A percentile compares a stretch with the other conserved stretches of the same genome.
Conservation (phyloP, 2,113 vertebrate genomes). For the Calyptomena viridis region DNA sequence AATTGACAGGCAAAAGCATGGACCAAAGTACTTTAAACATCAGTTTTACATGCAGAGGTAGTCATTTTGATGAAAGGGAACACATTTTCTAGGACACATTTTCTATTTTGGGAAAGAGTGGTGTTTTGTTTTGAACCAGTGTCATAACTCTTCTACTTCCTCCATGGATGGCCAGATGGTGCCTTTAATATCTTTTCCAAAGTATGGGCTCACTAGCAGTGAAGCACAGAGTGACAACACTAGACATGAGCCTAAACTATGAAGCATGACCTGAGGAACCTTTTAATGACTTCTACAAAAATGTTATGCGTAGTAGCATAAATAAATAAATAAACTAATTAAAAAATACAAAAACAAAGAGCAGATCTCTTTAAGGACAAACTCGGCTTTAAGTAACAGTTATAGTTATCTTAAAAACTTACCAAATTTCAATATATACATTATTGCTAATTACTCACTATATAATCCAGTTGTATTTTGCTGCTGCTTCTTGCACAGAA, state of each 20-base stretch:
- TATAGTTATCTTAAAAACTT: not conserved
- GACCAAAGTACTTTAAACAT: not conserved
- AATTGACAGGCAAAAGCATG: not conserved
- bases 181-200: not conserved
- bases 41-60: not conserved
- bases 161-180: not conserved
- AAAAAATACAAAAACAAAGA: not conserved
- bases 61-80: not conserved
- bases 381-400: not conserved
- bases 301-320: not conserved
- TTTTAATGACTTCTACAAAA: not conserved
- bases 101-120: rapidly evolving
- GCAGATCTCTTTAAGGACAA: not conserved
- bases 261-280: rapidly evolving
- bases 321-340: not conserved
- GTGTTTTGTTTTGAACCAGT: not conserved
- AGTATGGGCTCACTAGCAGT: not conserved
- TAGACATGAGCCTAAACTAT: not conserved
- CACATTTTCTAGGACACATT: not conserved
- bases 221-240: not conserved
- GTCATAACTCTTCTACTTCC: not conserved
- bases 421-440: not conserved
- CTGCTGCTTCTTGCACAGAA: not conserved
- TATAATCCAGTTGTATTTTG: not conserved
- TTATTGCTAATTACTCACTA: not conserved